A percentile compares a stretch with the other conserved stretches of the same genome.
phyloP scores from a whole-genome alignment of 2,797 vertebrate genomes.

The Cheirogaleus major region DNA sequence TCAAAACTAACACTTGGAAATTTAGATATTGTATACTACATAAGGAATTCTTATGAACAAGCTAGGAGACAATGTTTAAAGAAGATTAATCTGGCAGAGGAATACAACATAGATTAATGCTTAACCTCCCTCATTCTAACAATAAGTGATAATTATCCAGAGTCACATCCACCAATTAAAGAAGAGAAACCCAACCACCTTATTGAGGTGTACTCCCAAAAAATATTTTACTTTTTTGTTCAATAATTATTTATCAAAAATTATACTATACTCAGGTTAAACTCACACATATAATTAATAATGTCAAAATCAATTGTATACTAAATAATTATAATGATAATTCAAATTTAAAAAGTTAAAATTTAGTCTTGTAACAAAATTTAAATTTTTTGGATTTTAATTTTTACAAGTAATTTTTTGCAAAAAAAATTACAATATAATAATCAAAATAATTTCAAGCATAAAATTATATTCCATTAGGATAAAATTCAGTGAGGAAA shows the following conservation, averaged over 20 bases:
- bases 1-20: neutral
- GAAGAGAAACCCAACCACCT: neutral
- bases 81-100: neutral
- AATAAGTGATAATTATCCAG: neutral
- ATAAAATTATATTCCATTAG: neutral
- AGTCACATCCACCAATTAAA: neutral
- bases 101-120: neutral
- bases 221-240: conserved; percentile 2
- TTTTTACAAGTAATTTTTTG: neutral
- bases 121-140: neutral
- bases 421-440: neutral
- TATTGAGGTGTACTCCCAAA: neutral
- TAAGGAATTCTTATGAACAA: neutral
- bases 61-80: neutral
- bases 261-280: neutral
- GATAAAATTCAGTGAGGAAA: conserved; percentile 18
- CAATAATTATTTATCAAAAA: neutral
- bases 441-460: neutral
- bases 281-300: neutral
- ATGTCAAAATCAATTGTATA: neutral
- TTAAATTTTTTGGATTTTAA: neutral
- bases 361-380: neutral
- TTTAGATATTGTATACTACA: neutral
- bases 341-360: neutral
- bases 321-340: neutral